Evolutionary conservation across 2,113 vertebrate species (phyloP).

Genomic region (Piaya cayana): DNA sequence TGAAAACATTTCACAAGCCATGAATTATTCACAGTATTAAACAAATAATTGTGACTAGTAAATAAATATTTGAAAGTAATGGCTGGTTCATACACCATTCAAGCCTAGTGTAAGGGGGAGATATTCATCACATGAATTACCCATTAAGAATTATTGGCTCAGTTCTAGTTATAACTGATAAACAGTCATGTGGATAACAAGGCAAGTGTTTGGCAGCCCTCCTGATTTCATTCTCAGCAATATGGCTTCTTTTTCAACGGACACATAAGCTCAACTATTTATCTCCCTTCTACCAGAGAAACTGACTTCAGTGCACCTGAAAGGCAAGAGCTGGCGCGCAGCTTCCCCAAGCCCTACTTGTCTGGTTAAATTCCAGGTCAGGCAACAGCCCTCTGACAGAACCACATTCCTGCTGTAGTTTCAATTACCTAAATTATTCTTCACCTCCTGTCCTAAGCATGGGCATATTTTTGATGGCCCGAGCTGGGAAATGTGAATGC

Average conservation of each 20-base stretch:
- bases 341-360: constrained; percentile 44
- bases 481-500: constrained; percentile 51
- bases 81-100: constrained; percentile 52
- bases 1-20: constrained; percentile 61
- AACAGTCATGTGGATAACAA: constrained; percentile 60
- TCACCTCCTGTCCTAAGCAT: constrained; percentile 60
- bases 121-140: constrained; percentile 69
- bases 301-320: constrained; percentile 54
- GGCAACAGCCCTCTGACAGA: constrained; percentile 54
- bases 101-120: constrained; percentile 42
- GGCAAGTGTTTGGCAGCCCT: constrained; percentile 53
- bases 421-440: constrained; percentile 71
- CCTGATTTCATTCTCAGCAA: constrained; percentile 51
- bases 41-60: constrained; percentile 71
- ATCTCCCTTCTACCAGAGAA: neutral
- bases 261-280: constrained; percentile 43
- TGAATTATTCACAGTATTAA: constrained; percentile 67
- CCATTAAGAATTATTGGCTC: constrained; percentile 66
- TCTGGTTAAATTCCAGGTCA: constrained; percentile 69
- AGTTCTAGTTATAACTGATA: constrained; percentile 55
- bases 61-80: constrained; percentile 71
- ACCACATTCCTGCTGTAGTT: constrained; percentile 65
- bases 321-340: neutral
- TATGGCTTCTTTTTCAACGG: constrained; percentile 57
- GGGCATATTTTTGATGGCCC: constrained; percentile 54